Conservation (phyloP, 2,797 vertebrate genomes). For the Siniperca obscura region DNA sequence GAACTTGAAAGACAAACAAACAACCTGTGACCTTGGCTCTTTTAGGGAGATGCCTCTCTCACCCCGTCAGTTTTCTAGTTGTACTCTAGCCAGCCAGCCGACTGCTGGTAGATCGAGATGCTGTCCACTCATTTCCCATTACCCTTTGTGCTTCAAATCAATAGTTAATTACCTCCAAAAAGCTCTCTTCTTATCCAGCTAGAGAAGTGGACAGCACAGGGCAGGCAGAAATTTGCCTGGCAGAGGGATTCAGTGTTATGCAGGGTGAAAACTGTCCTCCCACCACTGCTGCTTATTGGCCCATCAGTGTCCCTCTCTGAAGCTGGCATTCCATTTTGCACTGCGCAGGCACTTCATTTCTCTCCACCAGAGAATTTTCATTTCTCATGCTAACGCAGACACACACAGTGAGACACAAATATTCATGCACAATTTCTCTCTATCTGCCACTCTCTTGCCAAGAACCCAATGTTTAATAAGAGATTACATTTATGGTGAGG, state of each 20-base stretch:
- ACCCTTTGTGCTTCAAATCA: constrained; percentile 81
- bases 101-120: constrained; percentile 64
- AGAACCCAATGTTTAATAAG: constrained; percentile 72
- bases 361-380: constrained; percentile 53
- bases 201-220: constrained; percentile 61
- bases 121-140: constrained; percentile 80
- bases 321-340: constrained; percentile 61
- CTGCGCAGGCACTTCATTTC: constrained; percentile 59
- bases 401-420: constrained; percentile 48
- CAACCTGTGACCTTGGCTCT: constrained; percentile 33
- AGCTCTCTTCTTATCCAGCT: constrained; percentile 68
- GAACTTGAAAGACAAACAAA: constrained; percentile 39
- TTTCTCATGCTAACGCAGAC: constrained; percentile 49
- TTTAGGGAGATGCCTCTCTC: constrained; percentile 47
- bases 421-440: constrained; percentile 51
- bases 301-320: constrained; percentile 69
- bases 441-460: constrained; percentile 32
- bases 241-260: constrained; percentile 60
- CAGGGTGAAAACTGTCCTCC: constrained; percentile 70
- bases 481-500: constrained; percentile 80
- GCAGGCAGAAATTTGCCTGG: constrained; percentile 59
- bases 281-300: constrained; percentile 69
- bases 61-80: constrained; percentile 38
- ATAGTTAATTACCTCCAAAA: constrained; percentile 86
- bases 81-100: constrained; percentile 27